Evolutionary conservation across 2,888 invertebrate species (phyloP).

Genomic region (Cataglyphis cursor): DNA sequence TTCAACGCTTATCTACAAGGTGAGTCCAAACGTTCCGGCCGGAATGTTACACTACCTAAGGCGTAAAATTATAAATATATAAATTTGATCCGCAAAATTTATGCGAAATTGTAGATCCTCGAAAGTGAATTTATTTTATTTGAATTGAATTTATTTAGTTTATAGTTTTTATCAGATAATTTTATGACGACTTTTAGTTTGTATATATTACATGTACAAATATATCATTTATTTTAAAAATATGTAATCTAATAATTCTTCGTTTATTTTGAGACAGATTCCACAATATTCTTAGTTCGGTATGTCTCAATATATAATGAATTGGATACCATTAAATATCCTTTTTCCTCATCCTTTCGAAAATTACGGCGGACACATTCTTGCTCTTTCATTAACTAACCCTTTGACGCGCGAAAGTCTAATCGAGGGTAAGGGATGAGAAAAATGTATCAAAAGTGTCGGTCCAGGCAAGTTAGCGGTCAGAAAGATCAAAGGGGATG

Average conservation of each 20-base stretch:
- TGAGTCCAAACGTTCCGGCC: no score
- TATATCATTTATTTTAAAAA: background rate
- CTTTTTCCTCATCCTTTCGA: background rate
- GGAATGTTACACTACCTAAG: no score
- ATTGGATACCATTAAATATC: background rate
- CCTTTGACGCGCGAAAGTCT: constrained; percentile 66
- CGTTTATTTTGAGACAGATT: background rate
- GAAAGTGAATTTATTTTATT: background rate
- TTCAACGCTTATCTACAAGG: no score
- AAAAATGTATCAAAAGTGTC: constrained; percentile 69
- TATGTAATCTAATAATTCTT: background rate
- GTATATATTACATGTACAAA: background rate
- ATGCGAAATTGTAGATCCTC: background rate
- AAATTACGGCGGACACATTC: constrained; percentile 24
- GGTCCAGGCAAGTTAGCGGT: constrained; percentile 61
- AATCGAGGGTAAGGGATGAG: constrained; percentile 50
- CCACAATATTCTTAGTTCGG: background rate
- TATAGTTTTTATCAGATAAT: background rate
- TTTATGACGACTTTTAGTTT: background rate
- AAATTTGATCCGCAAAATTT: background rate
- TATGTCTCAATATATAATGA: background rate
- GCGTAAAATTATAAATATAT: background rate
- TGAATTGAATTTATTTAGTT: background rate
- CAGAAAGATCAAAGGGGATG: constrained; percentile 69
- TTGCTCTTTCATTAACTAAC: constrained; percentile 38